Conservation (phyloP, 2,113 vertebrate genomes). For the Rutilus rutilus region DNA sequence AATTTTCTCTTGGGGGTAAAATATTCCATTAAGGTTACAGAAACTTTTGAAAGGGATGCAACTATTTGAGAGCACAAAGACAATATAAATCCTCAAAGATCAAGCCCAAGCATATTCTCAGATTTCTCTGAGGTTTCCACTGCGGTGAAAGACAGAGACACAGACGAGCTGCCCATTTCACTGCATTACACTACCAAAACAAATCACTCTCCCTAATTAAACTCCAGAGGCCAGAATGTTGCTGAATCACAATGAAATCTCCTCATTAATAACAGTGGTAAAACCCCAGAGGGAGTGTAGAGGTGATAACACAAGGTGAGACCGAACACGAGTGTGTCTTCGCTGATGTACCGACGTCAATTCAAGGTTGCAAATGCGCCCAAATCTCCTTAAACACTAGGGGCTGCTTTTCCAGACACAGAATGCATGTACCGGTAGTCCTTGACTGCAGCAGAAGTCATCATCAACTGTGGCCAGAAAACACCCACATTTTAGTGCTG, state of each 20-base stretch:
- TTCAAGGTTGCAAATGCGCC: neutral
- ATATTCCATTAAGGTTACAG: neutral
- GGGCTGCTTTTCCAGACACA: neutral
- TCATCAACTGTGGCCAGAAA: neutral
- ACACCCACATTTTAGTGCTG: neutral
- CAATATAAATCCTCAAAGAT: slow-evolving; percentile 20
- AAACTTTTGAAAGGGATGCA: neutral
- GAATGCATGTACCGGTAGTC: too few species aligned
- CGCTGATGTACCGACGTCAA: neutral
- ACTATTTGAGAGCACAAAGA: neutral
- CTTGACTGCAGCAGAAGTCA: neutral
- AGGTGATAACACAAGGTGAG: slow-evolving; percentile 24
- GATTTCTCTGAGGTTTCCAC: neutral
- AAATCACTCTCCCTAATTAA: slow-evolving; percentile 42
- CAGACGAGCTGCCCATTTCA: slow-evolving; percentile 9
- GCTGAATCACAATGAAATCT: slow-evolving; percentile 30
- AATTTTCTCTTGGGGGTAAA: neutral
- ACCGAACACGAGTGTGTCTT: neutral
- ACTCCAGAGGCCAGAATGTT: slow-evolving; percentile 35
- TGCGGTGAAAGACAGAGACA: neutral
- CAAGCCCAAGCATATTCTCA: neutral
- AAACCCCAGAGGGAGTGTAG: slow-evolving; percentile 10
- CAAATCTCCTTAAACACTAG: neutral
- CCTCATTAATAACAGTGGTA: slow-evolving; percentile 29
- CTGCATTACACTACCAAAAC: slow-evolving; percentile 36